A percentile compares a stretch with the other conserved stretches of the same genome.
Evolutionary conservation across 2,113 vertebrate genomes (phyloP).

Genomic region (Paralichthys olivaceus): DNA sequence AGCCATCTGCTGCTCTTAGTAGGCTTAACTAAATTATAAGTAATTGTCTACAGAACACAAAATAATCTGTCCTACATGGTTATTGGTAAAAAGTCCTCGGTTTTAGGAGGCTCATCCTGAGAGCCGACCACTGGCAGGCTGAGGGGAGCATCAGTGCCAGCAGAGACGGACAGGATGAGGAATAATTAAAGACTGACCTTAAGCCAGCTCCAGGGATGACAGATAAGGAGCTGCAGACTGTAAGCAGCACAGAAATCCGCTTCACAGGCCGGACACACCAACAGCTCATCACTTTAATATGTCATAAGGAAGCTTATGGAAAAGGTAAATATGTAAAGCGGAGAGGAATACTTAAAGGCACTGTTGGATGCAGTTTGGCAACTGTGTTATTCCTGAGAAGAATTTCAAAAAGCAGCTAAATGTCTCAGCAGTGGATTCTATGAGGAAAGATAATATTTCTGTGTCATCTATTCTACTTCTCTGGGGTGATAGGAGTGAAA

Average conservation of each 20-base stretch:
- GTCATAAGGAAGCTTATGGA: conserved; percentile 7
- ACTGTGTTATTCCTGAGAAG: conserved; percentile 13
- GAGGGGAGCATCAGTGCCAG: conserved; percentile 38
- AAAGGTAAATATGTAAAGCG: conserved; percentile 13
- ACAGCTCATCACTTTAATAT: conserved; percentile 7
- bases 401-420: conserved; percentile 32
- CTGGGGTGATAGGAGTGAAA: conserved; percentile 31
- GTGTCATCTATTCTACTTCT: conserved; percentile 36
- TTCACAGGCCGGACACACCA: neutral
- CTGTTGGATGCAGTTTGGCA: conserved; percentile 5
- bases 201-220: conserved; percentile 35
- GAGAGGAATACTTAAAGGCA: neutral
- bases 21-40: conserved; percentile 23
- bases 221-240: conserved; percentile 33
- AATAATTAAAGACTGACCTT: conserved; percentile 67
- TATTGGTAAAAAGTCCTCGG: conserved; percentile 6
- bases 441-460: conserved; percentile 34
- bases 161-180: conserved; percentile 52
- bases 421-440: conserved; percentile 23
- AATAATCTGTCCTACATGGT: conserved; percentile 28
- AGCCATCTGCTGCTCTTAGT: conserved; percentile 50
- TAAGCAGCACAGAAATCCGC: conserved; percentile 8
- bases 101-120: conserved; percentile 15
- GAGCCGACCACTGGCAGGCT: conserved; percentile 22
- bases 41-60: conserved; percentile 14